Evolutionary conservation across 2,888 invertebrate genomes (phyloP).

Genomic region (Papilio gigon): DNA sequence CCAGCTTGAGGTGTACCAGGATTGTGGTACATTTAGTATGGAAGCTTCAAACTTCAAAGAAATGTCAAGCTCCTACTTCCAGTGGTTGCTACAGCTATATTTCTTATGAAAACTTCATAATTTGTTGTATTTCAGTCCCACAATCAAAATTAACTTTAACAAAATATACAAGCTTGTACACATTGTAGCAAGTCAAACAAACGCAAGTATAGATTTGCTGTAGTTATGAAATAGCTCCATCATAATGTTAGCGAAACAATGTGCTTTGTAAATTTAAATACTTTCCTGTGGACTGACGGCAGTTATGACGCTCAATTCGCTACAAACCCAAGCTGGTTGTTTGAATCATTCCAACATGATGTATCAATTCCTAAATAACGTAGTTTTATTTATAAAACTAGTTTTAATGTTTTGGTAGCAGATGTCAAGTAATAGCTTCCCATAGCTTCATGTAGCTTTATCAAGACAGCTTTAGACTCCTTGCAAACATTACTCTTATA

Average conservation of each 20-base stretch:
- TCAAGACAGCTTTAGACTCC: too few species aligned
- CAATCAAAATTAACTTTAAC: too few species aligned
- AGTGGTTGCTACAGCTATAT: too few species aligned
- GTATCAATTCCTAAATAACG: constrained; percentile 1
- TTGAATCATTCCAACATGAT: constrained; percentile 24
- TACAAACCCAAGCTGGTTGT: background rate
- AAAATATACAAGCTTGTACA: too few species aligned
- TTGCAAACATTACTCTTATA: background rate
- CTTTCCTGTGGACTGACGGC: background rate
- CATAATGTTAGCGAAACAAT: constrained; percentile 6
- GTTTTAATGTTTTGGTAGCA: background rate
- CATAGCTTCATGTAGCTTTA: background rate
- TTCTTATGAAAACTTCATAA: too few species aligned
- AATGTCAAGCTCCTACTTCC: too few species aligned
- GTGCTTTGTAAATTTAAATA: background rate
- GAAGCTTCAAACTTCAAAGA: too few species aligned
- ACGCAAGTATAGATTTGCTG: too few species aligned
- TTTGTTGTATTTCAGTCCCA: too few species aligned
- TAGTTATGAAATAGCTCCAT: background rate
- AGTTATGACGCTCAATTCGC: background rate
- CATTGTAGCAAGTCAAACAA: too few species aligned
- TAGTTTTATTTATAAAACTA: constrained; percentile 10
- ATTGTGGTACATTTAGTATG: background rate
- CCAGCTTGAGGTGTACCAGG: background rate
- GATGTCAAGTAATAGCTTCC: background rate